Conservation (phyloP, 2,797 vertebrate genomes). For the Alosa sapidissima region DNA sequence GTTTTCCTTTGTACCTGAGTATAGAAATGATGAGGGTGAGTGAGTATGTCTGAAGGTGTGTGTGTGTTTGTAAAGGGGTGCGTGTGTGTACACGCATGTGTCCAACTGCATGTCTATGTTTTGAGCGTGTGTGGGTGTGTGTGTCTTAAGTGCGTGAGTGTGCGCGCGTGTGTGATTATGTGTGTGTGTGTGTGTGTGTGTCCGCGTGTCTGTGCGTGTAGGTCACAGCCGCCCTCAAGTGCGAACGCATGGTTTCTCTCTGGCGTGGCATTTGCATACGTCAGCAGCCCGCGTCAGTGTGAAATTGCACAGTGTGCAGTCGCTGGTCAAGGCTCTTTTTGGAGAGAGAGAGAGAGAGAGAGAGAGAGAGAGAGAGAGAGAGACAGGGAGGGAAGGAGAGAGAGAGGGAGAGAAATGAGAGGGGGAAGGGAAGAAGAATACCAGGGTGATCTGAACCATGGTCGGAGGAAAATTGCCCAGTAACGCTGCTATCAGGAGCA, state of each 20-base stretch:
- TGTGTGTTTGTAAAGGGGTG: not conserved
- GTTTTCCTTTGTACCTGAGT: not conserved
- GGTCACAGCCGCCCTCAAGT: slow-evolving; percentile 32
- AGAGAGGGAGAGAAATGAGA: not conserved
- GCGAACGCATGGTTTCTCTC: slow-evolving; percentile 35
- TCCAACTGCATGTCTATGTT: not conserved
- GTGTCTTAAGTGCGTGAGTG: not conserved
- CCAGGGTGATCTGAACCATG: not conserved
- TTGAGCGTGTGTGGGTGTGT: not conserved
- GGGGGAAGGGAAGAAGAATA: not conserved
- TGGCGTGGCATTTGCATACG: slow-evolving; percentile 33
- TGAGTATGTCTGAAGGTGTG: not conserved
- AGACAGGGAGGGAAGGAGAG: not conserved
- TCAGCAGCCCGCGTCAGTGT: slow-evolving; percentile 37
- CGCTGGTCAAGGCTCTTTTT: slow-evolving; percentile 22
- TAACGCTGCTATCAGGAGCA: not conserved
- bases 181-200: slow-evolving; percentile 5
- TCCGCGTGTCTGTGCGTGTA: slow-evolving; percentile 18
- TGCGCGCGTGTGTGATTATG: not conserved
- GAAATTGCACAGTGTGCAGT: slow-evolving; percentile 31
- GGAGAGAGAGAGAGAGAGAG: not conserved
- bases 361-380: not conserved
- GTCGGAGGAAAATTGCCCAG: not conserved
- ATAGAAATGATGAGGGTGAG: not conserved
- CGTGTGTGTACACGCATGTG: not conserved